Evolutionary conservation across 2,888 invertebrate species (phyloP), one percentile per base, ranked within the genome.

Genomic region (Leistus spinibarbis): DNA sequence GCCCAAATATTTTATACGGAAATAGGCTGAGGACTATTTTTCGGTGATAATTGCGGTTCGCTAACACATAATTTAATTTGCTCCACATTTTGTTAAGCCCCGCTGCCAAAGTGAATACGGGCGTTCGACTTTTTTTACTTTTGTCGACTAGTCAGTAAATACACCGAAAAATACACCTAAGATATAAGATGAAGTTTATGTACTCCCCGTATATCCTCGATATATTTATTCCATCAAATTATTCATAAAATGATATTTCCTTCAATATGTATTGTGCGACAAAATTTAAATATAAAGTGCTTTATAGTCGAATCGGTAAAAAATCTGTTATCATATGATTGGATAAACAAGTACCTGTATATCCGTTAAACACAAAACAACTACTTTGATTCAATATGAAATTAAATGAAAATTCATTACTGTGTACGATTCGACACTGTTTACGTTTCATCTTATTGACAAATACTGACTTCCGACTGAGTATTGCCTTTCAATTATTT

Each of bases 371-470:
- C 13, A 10, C 7, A 40, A 40, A 40, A 40, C 13, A 4, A 40
- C 40, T 7, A 40, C 5, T 3, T 40, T 40, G 40, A 4, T 40
- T 40, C 5, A 40, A 40, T 27, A 40, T 1, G 40, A 40, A 40
- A 40, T 40, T 40, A 13, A 10, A 10, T 40, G 5, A 4, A 10
- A 40, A 10, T 40, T 4, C 40, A 24, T 24, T 24, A 24, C 3
- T 24, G 7, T 24, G n/a, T 13, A 22, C 60, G 67, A 60, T 60
- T 60, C 66, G n/a, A n/a, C n/a, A 40, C 60, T 73, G 66, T 73
- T 73, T 73, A 53, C 62, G 66, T 73, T 73, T 67, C 67, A 66
- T 54, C 65, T 62, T 22, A 73, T 60, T 60, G 72, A 73, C 73
- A 73, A 40, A 40, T 40, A 40, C 40, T 13, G 40, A 3, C 1